These are phyloP conservation scores for Chionodraco myersi DNA, from an alignment of 2,113 vertebrate species.

Conservation along the genomic window DNA sequence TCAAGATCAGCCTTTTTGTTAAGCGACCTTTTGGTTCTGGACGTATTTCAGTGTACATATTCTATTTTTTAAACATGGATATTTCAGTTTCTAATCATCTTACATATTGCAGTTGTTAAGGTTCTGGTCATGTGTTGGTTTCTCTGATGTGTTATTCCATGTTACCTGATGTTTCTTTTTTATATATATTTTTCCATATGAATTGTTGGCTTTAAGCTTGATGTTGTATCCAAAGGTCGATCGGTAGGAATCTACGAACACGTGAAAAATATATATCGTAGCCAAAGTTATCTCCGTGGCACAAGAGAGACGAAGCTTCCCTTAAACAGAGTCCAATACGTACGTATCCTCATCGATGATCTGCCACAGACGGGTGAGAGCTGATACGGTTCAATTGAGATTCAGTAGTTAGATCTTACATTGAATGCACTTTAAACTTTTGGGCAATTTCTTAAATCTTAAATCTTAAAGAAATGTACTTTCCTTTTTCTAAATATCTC, in stretches of 20 bases:
- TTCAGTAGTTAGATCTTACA: slow-evolving; percentile 62
- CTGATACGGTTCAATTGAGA: slow-evolving; percentile 49
- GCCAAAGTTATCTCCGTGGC: slow-evolving; percentile 67
- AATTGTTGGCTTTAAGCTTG: slow-evolving; percentile 74
- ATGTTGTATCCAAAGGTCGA: slow-evolving; percentile 65
- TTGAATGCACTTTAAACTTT: slow-evolving; percentile 81
- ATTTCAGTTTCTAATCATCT: slow-evolving; percentile 51
- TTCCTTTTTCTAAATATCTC: slow-evolving; percentile 55
- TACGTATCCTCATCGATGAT: slow-evolving; percentile 44
- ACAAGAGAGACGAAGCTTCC: slow-evolving; percentile 41
- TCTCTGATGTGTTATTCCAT: slow-evolving; percentile 55
- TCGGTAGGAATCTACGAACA: slow-evolving; percentile 35
- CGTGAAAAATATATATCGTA: slow-evolving; percentile 41
- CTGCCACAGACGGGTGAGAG: slow-evolving; percentile 41
- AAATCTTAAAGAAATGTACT: slow-evolving; percentile 63
- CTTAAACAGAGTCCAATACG: slow-evolving; percentile 42
- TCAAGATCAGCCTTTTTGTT: slow-evolving; percentile 72
- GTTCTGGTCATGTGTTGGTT: slow-evolving; percentile 55
- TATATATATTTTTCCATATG: slow-evolving; percentile 24
- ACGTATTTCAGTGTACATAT: slow-evolving; percentile 64
- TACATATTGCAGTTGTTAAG: slow-evolving; percentile 49
- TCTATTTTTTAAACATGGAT: slow-evolving; percentile 28
- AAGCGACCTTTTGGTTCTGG: slow-evolving; percentile 63
- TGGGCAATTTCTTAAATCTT: slow-evolving; percentile 62
- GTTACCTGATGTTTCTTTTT: slow-evolving; percentile 55